Conservation (phyloP, 2,888 invertebrate species). For the Temnothorax rugatulus region DNA sequence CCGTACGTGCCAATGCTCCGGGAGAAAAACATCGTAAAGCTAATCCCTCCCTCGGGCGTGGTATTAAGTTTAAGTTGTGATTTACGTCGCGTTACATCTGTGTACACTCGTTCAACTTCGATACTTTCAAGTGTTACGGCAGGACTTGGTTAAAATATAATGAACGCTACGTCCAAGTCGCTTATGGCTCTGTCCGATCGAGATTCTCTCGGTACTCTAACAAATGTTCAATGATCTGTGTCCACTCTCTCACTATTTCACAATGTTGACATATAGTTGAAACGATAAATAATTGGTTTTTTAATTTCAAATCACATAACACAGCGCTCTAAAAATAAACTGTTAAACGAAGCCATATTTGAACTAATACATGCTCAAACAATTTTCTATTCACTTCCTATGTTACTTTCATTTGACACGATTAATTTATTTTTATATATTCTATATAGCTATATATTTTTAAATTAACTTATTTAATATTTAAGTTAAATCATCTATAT, state of each 20-base stretch:
- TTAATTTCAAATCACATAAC: neutral
- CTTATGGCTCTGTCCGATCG: neutral
- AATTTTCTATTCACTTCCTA: neutral
- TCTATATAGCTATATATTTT: neutral
- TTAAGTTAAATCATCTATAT: neutral
- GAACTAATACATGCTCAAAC: conserved; percentile 3
- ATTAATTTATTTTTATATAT: neutral
- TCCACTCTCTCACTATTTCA: conserved; percentile 1
- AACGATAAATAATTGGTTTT: neutral
- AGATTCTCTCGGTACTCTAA: neutral
- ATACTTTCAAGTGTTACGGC: neutral
- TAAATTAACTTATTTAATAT: neutral
- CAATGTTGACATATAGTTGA: neutral
- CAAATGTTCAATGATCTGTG: conserved; percentile 22
- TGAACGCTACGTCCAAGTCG: neutral
- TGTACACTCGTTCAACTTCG: neutral
- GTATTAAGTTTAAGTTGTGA: conserved; percentile 16
- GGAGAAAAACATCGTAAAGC: conserved; percentile 21
- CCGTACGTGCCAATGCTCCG: conserved; percentile 39
- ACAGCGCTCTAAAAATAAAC: neutral
- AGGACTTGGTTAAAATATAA: neutral
- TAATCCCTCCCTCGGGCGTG: conserved; percentile 27
- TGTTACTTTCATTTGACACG: neutral
- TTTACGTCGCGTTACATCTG: conserved; percentile 23
- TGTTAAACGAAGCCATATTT: neutral